These are phyloP conservation scores for Acanthosepion lycidas DNA, from an alignment of 2,888 invertebrate genomes.

Conservation along the genomic window DNA sequence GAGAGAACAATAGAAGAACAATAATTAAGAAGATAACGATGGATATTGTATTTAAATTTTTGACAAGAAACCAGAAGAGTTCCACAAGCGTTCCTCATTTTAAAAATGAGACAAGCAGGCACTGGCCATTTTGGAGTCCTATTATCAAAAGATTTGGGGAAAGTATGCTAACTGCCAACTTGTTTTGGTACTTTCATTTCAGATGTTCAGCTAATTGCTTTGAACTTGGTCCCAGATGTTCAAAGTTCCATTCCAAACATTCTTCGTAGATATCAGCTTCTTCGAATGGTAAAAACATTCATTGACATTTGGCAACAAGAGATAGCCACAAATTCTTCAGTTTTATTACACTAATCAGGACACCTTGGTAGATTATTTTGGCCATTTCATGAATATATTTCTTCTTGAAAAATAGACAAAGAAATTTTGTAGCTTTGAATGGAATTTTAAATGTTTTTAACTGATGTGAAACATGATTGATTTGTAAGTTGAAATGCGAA, in stretches of 20 bases:
- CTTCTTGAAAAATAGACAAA: neutral
- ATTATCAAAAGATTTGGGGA: no score
- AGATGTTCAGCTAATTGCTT: neutral
- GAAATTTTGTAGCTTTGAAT: neutral
- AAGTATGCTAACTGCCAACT: no score
- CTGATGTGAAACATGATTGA: no score
- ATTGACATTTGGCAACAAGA: neutral
- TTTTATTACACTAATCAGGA: neutral
- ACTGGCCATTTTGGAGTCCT: no score
- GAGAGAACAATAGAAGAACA: no score
- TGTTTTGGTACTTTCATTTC: neutral
- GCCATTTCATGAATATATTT: neutral
- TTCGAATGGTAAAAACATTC: neutral
- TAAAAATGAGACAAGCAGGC: no score
- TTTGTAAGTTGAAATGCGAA: no score
- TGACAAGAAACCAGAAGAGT: no score
- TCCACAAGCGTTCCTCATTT: no score
- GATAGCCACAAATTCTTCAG: neutral
- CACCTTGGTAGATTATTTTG: neutral
- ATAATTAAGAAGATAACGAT: no score
- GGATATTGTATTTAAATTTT: no score
- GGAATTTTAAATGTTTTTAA: no score
- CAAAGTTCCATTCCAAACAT: neutral
- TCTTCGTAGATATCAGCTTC: neutral
- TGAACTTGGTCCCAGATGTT: neutral